Evolutionary conservation across 2,113 vertebrate genomes (phyloP).

Genomic region (Colistium nudipinnis): DNA sequence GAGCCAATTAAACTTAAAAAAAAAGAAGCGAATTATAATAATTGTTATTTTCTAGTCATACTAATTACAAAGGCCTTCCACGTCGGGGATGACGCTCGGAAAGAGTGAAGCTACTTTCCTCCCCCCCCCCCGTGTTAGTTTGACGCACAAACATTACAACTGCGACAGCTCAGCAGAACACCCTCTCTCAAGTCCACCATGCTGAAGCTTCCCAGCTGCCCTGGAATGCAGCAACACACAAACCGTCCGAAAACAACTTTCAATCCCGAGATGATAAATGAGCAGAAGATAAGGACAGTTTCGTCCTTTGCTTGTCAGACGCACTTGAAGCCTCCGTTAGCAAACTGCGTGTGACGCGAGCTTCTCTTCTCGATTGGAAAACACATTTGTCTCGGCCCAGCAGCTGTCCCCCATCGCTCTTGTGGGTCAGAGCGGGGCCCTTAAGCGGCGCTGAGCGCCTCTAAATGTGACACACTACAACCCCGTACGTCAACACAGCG

Average conservation of each 20-base stretch:
- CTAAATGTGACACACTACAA: slow-evolving; percentile 16
- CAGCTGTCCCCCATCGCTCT: slow-evolving; percentile 31
- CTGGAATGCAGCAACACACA: background rate
- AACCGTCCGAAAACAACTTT: background rate
- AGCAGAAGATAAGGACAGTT: background rate
- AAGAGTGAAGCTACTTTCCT: too few relatives aligned
- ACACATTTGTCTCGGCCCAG: slow-evolving; percentile 7
- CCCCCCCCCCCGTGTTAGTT: too few relatives aligned
- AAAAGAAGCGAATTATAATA: too few relatives aligned
- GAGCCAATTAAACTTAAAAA: too few relatives aligned
- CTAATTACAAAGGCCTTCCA: too few relatives aligned
- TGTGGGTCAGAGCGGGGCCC: slow-evolving; percentile 11
- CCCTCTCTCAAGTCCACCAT: background rate
- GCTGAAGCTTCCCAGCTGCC: background rate
- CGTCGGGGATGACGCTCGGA: too few relatives aligned
- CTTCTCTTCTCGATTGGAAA: slow-evolving; percentile 9
- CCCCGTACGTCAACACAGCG: slow-evolving; percentile 57
- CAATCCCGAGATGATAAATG: background rate
- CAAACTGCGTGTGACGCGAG: background rate
- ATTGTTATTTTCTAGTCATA: too few relatives aligned
- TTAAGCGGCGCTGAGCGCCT: slow-evolving; percentile 10
- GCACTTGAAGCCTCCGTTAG: background rate
- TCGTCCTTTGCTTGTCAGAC: background rate
- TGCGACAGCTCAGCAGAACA: background rate
- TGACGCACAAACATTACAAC: too few relatives aligned